Percentiles rank a stretch among this genome's conserved stretches.
These are phyloP conservation scores for Agrilus cyanescens DNA, from an alignment of 2,888 invertebrate genomes.

Conservation along the genomic window DNA sequence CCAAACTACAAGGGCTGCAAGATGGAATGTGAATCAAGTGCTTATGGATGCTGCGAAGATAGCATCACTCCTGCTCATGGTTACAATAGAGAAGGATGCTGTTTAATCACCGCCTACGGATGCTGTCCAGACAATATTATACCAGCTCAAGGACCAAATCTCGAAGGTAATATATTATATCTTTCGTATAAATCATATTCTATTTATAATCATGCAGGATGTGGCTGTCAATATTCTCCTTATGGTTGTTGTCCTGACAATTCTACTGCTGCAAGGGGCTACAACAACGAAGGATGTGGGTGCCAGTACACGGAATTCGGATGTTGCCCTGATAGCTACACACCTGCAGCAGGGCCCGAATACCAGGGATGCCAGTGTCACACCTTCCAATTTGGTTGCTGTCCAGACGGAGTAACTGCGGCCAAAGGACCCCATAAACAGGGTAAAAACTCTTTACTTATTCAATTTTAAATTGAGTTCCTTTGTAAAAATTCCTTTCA, in stretches of 20 bases:
- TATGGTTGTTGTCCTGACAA: conserved; percentile 85
- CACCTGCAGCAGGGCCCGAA: conserved; percentile 65
- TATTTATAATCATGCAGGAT: conserved; percentile 40
- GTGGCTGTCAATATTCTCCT: conserved; percentile 63
- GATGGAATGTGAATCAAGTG: conserved; percentile 51
- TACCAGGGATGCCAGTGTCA: conserved; percentile 74
- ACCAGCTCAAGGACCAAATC: conserved; percentile 66
- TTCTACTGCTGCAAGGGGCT: conserved; percentile 64
- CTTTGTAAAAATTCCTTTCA: conserved; percentile 20
- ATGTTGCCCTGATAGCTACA: conserved; percentile 74
- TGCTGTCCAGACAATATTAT: conserved; percentile 85
- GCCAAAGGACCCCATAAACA: conserved; percentile 62
- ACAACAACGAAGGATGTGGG: conserved; percentile 68
- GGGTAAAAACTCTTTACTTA: conserved; percentile 31
- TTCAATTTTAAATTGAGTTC: neutral
- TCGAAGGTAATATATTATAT: conserved; percentile 38
- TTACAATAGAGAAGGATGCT: conserved; percentile 70
- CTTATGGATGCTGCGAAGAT: conserved; percentile 83
- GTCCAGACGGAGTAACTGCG: conserved; percentile 66
- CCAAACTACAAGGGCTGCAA: conserved; percentile 63
- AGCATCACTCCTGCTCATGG: conserved; percentile 77
- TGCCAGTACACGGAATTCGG: conserved; percentile 63
- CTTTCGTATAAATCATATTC: neutral
- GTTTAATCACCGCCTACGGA: conserved; percentile 58
- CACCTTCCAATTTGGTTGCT: conserved; percentile 84